phyloP scores from a whole-genome alignment of 2,113 vertebrate genomes.

The Phoxinus phoxinus region DNA sequence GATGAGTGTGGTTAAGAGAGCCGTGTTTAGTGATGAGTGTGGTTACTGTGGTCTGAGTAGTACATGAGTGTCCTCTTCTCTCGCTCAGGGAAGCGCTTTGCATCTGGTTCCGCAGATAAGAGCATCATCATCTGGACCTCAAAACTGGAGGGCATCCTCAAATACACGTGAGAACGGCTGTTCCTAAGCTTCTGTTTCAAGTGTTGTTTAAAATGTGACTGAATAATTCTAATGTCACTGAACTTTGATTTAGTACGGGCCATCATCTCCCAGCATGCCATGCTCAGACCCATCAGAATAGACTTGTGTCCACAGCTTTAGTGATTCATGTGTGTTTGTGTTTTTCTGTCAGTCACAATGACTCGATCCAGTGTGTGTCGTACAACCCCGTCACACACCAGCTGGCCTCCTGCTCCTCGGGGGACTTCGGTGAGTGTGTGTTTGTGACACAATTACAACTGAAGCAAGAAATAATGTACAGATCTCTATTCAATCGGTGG shows the following conservation, averaged over 20 bases:
- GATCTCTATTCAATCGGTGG: no score
- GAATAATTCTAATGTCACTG: background rate
- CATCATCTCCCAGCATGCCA: background rate
- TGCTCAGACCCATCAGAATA: background rate
- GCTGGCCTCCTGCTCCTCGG: constrained; percentile 95
- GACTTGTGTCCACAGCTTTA: background rate
- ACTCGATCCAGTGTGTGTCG: constrained; percentile 93
- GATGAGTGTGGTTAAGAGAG: no score
- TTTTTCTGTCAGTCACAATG: constrained; percentile 84
- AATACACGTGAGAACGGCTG: constrained; percentile 89
- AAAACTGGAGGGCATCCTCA: constrained; percentile 97
- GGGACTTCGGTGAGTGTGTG: constrained; percentile 89
- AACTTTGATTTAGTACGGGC: background rate
- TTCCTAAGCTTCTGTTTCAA: background rate
- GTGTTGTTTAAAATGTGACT: background rate
- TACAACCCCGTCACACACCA: constrained; percentile 98
- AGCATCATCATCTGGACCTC: constrained; percentile 99
- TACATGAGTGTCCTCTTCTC: background rate
- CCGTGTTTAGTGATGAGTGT: background rate
- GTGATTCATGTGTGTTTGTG: constrained; percentile 1
- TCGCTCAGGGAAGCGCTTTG: constrained; percentile 91
- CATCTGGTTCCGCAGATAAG: constrained; percentile 97
- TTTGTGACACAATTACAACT: no score
- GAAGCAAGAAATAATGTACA: no score
- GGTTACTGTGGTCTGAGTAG: background rate